Base-by-base conservation (phyloP, 2,113 vertebrate genomes). In the Cebidichthys violaceus region DNA sequence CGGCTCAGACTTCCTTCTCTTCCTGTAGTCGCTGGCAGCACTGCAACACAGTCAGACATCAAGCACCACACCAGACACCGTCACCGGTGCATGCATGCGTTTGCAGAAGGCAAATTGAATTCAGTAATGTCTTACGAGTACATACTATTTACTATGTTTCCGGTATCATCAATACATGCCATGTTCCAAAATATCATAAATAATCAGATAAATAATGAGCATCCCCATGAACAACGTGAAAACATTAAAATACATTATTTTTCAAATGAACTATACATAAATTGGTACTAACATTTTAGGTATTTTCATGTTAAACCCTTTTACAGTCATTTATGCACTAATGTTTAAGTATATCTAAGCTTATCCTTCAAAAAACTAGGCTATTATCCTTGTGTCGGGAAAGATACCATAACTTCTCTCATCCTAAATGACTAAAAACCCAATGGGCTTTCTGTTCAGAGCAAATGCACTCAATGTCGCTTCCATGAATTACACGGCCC, bases 1-100 rank as follows among this genome's bases (percentile, higher is more conserved):
- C 4, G 98, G 98, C 90, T 99, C 98, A 0, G 98, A 99, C 97
- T 98, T 99, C 96, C 98, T 95, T 62, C 98, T 94, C 83, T 99
- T 99, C 55, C 97, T 96, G 89, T 97, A 99, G 95, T 99, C 98
- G 15, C 97, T 96, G 17, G 96, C 94, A 41, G 94, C 94, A 81
- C 97, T 97, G 92, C 83, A 43, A 65, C 90, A 66, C 90, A 95
- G 72, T 54, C 54, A 68, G 27, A 77, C 59, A 71, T 81, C 20
- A 80, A 39, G 66, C 31, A 65, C 24, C 54, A 29, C 43, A 45
- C 15, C 3, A 20, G 0, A 39, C 65, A 33, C 15, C 5, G 55
- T 13, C 55, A 14, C 6, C 8, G 20, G n/a, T 50, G 5, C 60
- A 78, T 27, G 45, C 45, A 64, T 13, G 52, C 1, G 29, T 52